Conservation (phyloP, 2,113 vertebrate genomes). For the Tenrec ecaudatus region DNA sequence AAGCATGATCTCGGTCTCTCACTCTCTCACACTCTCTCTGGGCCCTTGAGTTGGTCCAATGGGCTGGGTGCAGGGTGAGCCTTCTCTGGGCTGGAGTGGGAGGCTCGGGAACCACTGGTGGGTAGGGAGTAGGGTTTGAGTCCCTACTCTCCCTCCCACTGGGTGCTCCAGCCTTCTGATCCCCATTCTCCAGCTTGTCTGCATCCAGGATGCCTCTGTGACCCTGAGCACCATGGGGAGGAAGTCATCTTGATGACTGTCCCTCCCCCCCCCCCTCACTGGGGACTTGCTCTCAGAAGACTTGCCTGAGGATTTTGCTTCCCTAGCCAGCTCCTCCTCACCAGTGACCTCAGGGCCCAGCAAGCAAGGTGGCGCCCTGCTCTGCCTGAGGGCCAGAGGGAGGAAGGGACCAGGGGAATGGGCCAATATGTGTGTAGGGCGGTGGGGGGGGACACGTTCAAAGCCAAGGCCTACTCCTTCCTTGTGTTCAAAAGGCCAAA, state of each 20-base stretch:
- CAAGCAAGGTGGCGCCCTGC: background rate
- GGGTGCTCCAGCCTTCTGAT: background rate
- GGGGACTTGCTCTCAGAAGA: background rate
- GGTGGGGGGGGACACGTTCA: background rate
- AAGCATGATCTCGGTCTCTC: background rate
- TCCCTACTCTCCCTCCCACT: background rate
- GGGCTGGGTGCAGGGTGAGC: background rate
- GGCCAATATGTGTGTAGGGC: conserved; percentile 7
- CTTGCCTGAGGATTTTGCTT: background rate
- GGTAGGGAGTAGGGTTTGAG: background rate
- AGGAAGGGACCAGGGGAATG: conserved; percentile 38
- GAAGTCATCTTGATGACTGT: background rate
- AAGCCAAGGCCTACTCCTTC: conserved; percentile 58
- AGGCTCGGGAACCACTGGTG: background rate
- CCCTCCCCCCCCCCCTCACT: fast-evolving
- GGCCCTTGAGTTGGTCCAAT: background rate
- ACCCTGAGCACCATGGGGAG: background rate
- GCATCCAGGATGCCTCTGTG: background rate
- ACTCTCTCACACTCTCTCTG: background rate
- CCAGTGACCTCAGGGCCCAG: background rate
- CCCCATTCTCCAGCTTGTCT: background rate
- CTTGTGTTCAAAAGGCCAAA: conserved; percentile 70
- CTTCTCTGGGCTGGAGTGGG: background rate
- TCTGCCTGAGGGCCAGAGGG: background rate
- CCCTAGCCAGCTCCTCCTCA: background rate